Evolutionary conservation across 2,113 vertebrate genomes (phyloP).

Genomic region (Epinephelus moara): DNA sequence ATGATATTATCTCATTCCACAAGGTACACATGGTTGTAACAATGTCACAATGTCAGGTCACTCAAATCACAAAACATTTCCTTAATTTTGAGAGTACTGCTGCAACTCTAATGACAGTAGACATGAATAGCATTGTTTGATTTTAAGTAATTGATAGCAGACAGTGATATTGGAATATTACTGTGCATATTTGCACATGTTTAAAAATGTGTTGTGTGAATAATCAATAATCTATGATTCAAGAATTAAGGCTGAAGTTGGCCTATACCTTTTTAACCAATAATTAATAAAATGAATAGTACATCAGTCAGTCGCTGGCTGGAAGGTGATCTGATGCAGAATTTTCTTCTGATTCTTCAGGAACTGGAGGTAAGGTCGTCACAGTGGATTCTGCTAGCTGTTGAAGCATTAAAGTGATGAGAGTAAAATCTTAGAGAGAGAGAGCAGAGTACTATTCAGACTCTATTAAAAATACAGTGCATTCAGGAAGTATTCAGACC

Average conservation of each 20-base stretch:
- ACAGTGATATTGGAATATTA: too few relatives aligned
- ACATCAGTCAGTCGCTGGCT: neutral
- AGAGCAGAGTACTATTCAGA: neutral
- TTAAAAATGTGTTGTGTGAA: neutral
- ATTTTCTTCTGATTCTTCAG: slow-evolving; percentile 4
- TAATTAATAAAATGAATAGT: neutral
- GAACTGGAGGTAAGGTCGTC: neutral
- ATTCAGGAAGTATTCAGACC: neutral
- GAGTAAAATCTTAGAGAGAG: neutral
- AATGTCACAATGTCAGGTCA: neutral
- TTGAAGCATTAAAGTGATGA: slow-evolving; percentile 1
- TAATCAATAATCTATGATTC: neutral
- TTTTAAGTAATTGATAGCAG: too few relatives aligned
- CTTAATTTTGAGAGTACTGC: neutral
- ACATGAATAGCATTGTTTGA: too few relatives aligned
- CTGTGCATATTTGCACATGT: too few relatives aligned
- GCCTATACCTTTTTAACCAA: neutral
- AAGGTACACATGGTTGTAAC: neutral
- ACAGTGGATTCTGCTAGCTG: slow-evolving; percentile 29
- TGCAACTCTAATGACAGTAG: neutral
- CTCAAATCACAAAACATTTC: neutral
- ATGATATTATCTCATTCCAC: neutral
- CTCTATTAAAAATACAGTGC: neutral
- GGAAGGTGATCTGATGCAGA: neutral
- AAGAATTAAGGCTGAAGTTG: neutral